Conservation (phyloP, 2,888 invertebrate genomes). For the Fragum fragum region DNA sequence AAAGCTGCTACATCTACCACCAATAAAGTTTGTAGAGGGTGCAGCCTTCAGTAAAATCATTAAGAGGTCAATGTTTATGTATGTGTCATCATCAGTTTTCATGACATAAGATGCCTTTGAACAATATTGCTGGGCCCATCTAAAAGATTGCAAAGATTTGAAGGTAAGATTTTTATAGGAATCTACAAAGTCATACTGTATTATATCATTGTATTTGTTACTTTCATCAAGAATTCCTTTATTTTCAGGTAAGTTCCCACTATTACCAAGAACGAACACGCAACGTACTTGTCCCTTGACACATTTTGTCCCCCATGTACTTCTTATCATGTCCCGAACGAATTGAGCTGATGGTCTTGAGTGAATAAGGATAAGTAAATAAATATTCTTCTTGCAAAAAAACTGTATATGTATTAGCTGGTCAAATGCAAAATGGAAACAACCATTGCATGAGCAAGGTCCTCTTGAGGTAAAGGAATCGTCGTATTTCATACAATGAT, state of each 20-base stretch:
- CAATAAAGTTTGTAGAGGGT: slow-evolving; percentile 55
- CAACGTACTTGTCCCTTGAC: slow-evolving; percentile 11
- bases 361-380: too few species aligned
- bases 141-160: slow-evolving; percentile 70
- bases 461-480: too few species aligned
- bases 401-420: too few species aligned
- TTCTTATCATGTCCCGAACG: slow-evolving; percentile 59
- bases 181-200: slow-evolving; percentile 71
- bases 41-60: slow-evolving; percentile 6
- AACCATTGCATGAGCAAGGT: too few species aligned
- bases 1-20: slow-evolving; percentile 70
- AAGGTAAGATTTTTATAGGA: slow-evolving; percentile 73
- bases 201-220: slow-evolving; percentile 62
- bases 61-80: slow-evolving; percentile 70
- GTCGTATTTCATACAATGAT: too few species aligned
- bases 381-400: too few species aligned
- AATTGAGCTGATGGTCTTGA: too few species aligned
- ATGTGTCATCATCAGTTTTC: slow-evolving; percentile 80
- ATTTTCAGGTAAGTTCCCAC: not conserved
- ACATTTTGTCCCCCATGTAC: slow-evolving; percentile 71
- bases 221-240: slow-evolving; percentile 51
- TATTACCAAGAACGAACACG: not conserved
- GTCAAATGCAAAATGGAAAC: too few species aligned
- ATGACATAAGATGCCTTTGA: slow-evolving; percentile 70
- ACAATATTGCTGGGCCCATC: slow-evolving; percentile 68